Percentiles rank a stretch among this genome's conserved stretches.
Evolutionary conservation across 2,797 vertebrate species (phyloP).

Genomic region (Molothrus aeneus): DNA sequence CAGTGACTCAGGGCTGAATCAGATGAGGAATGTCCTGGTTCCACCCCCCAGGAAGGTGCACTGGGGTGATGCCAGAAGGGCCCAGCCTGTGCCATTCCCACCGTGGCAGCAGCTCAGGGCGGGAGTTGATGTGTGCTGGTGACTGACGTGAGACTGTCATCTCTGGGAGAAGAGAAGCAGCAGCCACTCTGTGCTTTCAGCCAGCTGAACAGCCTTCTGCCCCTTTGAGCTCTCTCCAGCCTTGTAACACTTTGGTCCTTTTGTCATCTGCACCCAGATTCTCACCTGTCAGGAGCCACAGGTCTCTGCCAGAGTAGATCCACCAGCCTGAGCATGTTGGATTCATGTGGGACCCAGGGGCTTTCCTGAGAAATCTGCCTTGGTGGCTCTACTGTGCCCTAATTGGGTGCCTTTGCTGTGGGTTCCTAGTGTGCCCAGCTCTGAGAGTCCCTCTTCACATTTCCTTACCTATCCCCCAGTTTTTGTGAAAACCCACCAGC

Average conservation of each 20-base stretch:
- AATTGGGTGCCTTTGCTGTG: neutral
- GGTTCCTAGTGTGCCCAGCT: neutral
- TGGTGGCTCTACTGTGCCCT: neutral
- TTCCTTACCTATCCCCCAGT: neutral
- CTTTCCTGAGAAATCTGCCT: neutral
- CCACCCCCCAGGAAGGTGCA: neutral
- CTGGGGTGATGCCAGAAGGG: neutral
- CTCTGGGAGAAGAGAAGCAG: neutral
- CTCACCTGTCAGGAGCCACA: neutral
- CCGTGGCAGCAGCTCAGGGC: neutral
- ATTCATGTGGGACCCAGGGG: neutral
- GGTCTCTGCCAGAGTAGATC: neutral
- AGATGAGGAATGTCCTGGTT: neutral
- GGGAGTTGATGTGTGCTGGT: neutral
- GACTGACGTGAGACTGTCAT: neutral
- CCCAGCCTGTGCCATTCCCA: accelerated
- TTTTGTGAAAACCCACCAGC: neutral
- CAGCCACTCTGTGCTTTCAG: neutral
- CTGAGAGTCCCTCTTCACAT: neutral
- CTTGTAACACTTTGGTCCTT: neutral
- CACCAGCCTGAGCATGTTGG: neutral
- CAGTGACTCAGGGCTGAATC: neutral
- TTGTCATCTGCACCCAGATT: neutral
- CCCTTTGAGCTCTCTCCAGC: neutral
- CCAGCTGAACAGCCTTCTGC: neutral